phyloP scores from a whole-genome alignment of 2,113 vertebrate genomes.

The Cromileptes altivelis region DNA sequence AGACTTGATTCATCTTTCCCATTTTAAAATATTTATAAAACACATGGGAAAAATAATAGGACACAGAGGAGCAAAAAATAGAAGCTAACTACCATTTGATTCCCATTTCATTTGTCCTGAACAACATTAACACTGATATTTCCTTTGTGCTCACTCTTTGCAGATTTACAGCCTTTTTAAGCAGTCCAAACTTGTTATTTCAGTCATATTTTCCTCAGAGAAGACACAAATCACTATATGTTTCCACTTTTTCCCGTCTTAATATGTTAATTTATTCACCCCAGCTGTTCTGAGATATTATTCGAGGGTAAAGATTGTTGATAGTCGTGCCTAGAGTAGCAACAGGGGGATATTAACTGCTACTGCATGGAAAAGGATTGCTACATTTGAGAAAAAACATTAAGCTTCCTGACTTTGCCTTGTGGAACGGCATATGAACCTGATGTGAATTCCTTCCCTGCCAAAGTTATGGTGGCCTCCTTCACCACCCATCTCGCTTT shows the following conservation, averaged over 20 bases:
- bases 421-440: slow-evolving; percentile 66
- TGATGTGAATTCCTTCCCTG: slow-evolving; percentile 75
- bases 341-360: slow-evolving; percentile 64
- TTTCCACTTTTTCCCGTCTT: slow-evolving; percentile 39
- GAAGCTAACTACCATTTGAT: not conserved
- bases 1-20: slow-evolving; percentile 10
- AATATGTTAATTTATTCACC: slow-evolving; percentile 61
- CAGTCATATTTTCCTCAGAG: slow-evolving; percentile 25
- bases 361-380: slow-evolving; percentile 67
- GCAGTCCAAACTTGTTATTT: slow-evolving; percentile 30
- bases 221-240: slow-evolving; percentile 27
- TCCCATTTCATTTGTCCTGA: not conserved
- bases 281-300: slow-evolving; percentile 48
- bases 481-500: slow-evolving; percentile 48
- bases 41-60: not conserved
- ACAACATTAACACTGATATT: not conserved
- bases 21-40: not conserved
- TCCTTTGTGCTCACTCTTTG: not conserved
- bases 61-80: not conserved
- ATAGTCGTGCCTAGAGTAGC: slow-evolving; percentile 40
- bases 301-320: slow-evolving; percentile 54
- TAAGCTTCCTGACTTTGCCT: slow-evolving; percentile 68
- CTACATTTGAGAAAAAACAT: slow-evolving; percentile 70
- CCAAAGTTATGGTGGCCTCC: slow-evolving; percentile 51
- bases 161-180: slow-evolving; percentile 18